These are phyloP conservation scores for Zophobas morio DNA, from an alignment of 1,140 invertebrate genomes.

Conservation along the genomic window DNA sequence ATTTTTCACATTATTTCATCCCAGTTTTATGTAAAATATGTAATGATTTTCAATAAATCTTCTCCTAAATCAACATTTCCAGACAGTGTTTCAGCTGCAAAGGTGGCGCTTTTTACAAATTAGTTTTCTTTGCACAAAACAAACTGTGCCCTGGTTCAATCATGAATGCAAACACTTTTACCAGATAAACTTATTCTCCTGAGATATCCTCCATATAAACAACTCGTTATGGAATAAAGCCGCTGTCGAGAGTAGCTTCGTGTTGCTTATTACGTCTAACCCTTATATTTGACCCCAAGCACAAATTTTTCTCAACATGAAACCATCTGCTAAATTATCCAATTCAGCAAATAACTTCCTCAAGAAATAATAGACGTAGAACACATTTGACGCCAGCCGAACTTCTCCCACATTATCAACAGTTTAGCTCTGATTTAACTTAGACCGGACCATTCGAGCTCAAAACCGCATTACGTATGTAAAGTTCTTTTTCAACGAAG, in stretches of 20 bases:
- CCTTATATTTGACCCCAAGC: slow-evolving; percentile 17
- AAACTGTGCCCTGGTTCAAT: too few species aligned
- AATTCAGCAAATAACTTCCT: background rate
- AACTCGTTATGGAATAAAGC: slow-evolving; percentile 14
- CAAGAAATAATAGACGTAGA: background rate
- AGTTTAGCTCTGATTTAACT: slow-evolving; percentile 1
- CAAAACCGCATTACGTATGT: slow-evolving; percentile 1
- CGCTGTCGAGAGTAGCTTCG: slow-evolving; percentile 10
- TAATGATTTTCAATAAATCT: too few species aligned
- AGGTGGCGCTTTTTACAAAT: too few species aligned
- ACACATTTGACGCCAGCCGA: background rate
- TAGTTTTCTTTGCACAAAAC: too few species aligned
- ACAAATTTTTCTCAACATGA: background rate
- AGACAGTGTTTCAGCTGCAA: too few species aligned
- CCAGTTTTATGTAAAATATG: too few species aligned
- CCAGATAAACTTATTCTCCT: too few species aligned
- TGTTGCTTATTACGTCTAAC: slow-evolving; percentile 23
- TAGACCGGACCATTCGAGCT: background rate
- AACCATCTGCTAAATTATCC: slow-evolving; percentile 22
- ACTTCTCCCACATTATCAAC: background rate
- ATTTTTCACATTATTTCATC: too few species aligned
- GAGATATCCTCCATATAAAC: background rate
- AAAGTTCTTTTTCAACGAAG: slow-evolving; percentile 5
- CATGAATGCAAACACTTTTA: too few species aligned
- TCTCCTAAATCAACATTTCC: too few species aligned